These are phyloP conservation scores for Alligator mississippiensis DNA, from an alignment of 2,113 vertebrate genomes.

Conservation along the genomic window DNA sequence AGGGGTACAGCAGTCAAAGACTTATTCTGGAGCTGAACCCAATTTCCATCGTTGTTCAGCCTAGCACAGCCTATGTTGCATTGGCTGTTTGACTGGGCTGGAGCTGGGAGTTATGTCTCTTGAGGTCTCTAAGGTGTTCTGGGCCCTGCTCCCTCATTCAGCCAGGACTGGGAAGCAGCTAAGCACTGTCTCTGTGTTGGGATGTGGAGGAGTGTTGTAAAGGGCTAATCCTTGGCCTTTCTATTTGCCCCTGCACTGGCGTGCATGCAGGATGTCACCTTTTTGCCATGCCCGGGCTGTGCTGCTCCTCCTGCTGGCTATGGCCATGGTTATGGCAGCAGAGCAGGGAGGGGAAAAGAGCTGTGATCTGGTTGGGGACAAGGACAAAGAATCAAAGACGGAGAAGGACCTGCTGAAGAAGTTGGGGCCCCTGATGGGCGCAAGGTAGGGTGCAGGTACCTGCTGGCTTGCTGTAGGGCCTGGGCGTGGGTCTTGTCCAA, in stretches of 20 bases:
- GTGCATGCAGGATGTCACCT: slow-evolving; percentile 71
- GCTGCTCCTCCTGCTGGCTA: slow-evolving; percentile 51
- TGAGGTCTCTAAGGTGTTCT: not conserved
- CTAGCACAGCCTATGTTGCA: not conserved
- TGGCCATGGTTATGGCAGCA: not conserved
- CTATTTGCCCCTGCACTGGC: not conserved
- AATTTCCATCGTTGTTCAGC: fast-evolving
- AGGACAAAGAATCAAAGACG: slow-evolving; percentile 67
- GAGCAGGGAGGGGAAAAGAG: slow-evolving; percentile 61
- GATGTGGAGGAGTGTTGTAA: not conserved
- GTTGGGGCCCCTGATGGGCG: slow-evolving; percentile 71
- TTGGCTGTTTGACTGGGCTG: not conserved
- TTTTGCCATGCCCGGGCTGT: slow-evolving; percentile 37
- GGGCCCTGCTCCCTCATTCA: not conserved
- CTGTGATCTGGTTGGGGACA: slow-evolving; percentile 78
- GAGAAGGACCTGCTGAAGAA: slow-evolving; percentile 77
- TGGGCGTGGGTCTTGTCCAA: fast-evolving
- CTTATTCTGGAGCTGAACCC: not conserved
- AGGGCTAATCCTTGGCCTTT: not conserved
- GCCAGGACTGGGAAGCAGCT: not conserved
- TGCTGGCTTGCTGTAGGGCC: not conserved
- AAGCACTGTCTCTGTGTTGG: not conserved
- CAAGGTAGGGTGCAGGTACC: slow-evolving; percentile 63
- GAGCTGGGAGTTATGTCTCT: not conserved
- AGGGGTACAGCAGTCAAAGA: fast-evolving